These are phyloP conservation scores for Brachionus rubens DNA, from an alignment of 1,140 invertebrate species.

Conservation along the genomic window DNA sequence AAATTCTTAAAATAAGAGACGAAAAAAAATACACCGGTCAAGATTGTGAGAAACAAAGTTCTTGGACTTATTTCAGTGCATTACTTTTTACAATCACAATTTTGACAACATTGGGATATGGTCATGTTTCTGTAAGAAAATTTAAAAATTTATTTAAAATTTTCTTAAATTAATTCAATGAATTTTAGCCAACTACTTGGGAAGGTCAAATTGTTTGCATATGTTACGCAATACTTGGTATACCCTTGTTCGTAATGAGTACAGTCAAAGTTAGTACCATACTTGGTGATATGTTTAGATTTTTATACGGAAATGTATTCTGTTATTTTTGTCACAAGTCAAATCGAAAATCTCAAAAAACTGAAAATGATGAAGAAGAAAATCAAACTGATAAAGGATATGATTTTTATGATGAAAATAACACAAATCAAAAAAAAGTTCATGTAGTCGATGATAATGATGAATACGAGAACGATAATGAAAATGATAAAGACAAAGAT, in stretches of 20 bases:
- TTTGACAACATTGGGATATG: conserved; percentile 28
- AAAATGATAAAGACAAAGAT: not conserved
- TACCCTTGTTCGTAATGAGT: conserved; percentile 37
- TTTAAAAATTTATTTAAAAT: not conserved
- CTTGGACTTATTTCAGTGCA: conserved; percentile 31
- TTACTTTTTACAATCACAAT: conserved; percentile 45
- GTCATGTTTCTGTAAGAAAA: conserved; percentile 43
- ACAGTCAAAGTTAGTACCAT: conserved; percentile 20
- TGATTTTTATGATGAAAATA: not conserved
- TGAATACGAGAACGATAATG: conserved; percentile 11
- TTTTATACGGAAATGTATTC: conserved; percentile 27
- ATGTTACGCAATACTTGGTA: conserved; percentile 34
- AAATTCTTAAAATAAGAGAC: not conserved
- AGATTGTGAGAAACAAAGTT: conserved; percentile 35
- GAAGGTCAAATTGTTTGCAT: conserved; percentile 46
- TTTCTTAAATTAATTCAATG: not conserved
- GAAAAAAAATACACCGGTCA: conserved; percentile 3
- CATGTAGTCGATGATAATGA: conserved; percentile 31
- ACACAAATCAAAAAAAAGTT: not conserved
- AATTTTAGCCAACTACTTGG: conserved; percentile 26
- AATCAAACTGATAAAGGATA: not conserved
- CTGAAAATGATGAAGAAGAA: not conserved
- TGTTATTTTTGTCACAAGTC: not conserved
- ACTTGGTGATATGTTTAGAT: conserved; percentile 12
- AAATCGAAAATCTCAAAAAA: not conserved